Evolutionary conservation across 2,113 vertebrate species (phyloP), one percentile per base, ranked within the genome.

Genomic region (Grammomys dolichurus): DNA sequence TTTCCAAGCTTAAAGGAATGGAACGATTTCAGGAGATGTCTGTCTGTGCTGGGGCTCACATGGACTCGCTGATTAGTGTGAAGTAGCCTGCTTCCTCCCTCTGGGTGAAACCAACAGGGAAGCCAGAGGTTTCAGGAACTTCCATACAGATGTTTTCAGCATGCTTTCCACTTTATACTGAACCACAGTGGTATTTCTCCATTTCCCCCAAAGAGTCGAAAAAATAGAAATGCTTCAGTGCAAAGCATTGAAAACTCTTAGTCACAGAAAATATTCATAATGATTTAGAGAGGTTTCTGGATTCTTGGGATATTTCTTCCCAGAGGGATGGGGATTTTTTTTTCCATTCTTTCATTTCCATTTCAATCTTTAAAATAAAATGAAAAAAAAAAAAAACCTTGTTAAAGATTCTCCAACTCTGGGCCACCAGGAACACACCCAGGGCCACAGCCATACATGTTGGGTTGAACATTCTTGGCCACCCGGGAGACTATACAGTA

Each of bases 111-210:
- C 73, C 48, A 89, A 48, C 77, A 84, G 63, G 86, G 28, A 84
- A 90, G 81, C 54, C 89, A 93, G 46, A 43, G 87, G 72, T 86
- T 95, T 95, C 82, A 86, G 60, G 48, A 96, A 86, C 70, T 82
- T 96, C 22, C 26, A 63, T 78, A 75, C 95, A 97, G 89, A 95
- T 96, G 91, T 95, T 95, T 92, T 91, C 60, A n/a, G 89, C 77
- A 91, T n/a, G 78, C 54, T 93, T 91, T 95, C 80, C 91, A 89
- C 65, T 67, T 73, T 95, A 67, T 33, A 76, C 54, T 87, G 78
- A 65, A 82, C 26, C 22, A 16, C 78, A 65, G 16, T 85, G 87
- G 73, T 95, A 51, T 93, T 93, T 92, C 84, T 94, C 46, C 56
- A 88, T 87, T 70, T 86, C 92, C 96, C 96, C 93, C 31, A 90